phyloP scores from a whole-genome alignment of 2,888 invertebrate genomes.

The Nomada goodeniana region DNA sequence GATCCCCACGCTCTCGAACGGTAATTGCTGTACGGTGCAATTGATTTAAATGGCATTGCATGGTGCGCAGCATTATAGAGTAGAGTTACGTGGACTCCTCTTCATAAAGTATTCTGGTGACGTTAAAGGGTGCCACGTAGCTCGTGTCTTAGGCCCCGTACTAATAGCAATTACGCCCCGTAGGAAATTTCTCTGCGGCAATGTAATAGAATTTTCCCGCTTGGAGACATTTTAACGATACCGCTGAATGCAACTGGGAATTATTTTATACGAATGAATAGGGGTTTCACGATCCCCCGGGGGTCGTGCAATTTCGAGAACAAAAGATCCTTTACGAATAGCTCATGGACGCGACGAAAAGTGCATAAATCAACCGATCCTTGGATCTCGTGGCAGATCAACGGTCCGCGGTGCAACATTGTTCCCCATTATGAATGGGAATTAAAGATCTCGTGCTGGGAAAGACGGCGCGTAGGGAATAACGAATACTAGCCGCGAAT shows the following conservation, averaged over 20 bases:
- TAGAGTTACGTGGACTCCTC: conserved; percentile 48
- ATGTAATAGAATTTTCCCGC: too few relatives aligned
- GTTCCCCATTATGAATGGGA: conserved; percentile 42
- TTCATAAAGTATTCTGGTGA: conserved; percentile 33
- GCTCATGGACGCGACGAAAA: background rate
- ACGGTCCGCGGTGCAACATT: conserved; percentile 21
- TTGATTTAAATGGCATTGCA: conserved; percentile 62
- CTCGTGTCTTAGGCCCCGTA: background rate
- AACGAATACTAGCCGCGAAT: conserved; percentile 44
- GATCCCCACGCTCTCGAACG: conserved; percentile 17
- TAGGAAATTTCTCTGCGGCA: background rate
- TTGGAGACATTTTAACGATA: too few relatives aligned
- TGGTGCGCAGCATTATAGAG: conserved; percentile 41
- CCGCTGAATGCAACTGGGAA: too few relatives aligned
- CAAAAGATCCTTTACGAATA: conserved; percentile 10
- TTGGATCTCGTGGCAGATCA: conserved; percentile 9
- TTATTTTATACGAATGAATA: too few relatives aligned
- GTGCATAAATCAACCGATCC: conserved; percentile 23
- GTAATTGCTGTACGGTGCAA: conserved; percentile 52
- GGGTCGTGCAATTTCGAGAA: background rate
- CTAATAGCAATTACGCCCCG: background rate
- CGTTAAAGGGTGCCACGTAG: conserved; percentile 12
- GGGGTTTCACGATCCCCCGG: too few relatives aligned
- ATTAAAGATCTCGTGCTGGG: conserved; percentile 46
- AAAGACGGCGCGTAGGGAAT: conserved; percentile 34